A percentile compares a stretch with the other conserved stretches of the same genome.
Conservation (phyloP, 1,140 invertebrate genomes). For the Cyclargus thomasi region DNA sequence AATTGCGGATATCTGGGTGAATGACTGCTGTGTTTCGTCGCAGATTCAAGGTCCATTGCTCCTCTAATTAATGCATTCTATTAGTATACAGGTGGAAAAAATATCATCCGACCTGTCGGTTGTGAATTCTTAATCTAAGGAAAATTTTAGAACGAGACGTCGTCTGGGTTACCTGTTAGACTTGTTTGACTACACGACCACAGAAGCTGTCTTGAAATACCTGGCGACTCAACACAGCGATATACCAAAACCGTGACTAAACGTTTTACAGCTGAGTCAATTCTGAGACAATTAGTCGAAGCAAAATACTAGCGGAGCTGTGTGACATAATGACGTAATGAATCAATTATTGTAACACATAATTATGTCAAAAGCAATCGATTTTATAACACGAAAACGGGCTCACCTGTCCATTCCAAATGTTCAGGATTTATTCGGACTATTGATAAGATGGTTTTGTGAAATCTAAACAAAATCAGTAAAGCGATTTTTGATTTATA, state of each 20-base stretch:
- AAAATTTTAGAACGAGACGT: background rate
- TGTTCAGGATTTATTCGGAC: too few species aligned
- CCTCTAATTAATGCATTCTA: background rate
- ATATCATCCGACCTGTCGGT: background rate
- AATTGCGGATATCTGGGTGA: slow-evolving; percentile 4
- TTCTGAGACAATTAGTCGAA: background rate
- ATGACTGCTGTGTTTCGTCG: background rate
- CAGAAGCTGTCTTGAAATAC: background rate
- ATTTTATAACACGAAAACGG: too few species aligned
- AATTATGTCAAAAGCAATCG: too few species aligned
- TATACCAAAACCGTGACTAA: too few species aligned
- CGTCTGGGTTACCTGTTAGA: background rate
- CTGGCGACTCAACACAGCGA: background rate
- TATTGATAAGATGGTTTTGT: too few species aligned
- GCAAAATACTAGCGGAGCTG: too few species aligned
- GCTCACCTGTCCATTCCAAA: too few species aligned
- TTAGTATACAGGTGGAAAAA: background rate
- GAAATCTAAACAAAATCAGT: too few species aligned
- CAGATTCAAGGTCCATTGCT: background rate
- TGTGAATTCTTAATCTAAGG: background rate
- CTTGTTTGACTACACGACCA: background rate
- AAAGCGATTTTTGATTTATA: too few species aligned
- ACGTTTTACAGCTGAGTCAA: too few species aligned
- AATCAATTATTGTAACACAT: too few species aligned
- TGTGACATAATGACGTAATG: too few species aligned